A percentile compares a stretch with the other conserved stretches of the same genome.
phyloP scores from a whole-genome alignment of 1,140 invertebrate genomes.

The Drosophila pachea region DNA sequence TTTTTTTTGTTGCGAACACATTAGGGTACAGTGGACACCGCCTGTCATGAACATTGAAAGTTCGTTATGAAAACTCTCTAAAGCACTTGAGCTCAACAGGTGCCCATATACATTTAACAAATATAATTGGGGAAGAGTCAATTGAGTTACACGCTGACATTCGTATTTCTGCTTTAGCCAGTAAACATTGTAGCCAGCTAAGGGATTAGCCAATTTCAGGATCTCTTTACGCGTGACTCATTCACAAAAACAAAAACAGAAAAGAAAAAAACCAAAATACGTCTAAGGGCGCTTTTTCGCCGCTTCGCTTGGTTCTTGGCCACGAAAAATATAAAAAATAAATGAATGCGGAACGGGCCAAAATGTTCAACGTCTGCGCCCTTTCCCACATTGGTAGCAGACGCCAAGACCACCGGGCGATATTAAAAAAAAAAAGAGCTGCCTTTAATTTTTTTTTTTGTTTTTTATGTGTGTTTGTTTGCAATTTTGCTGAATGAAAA shows the following conservation, averaged over 20 bases:
- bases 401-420: conserved; percentile 55
- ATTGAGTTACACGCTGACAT: neutral
- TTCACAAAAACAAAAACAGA: conserved; percentile 44
- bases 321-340: conserved; percentile 31
- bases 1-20: neutral
- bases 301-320: conserved; percentile 11
- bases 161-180: neutral
- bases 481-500: conserved; percentile 73
- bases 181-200: conserved; percentile 30
- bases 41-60: too few relatives aligned
- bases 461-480: conserved; percentile 44
- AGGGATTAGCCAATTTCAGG: conserved; percentile 47
- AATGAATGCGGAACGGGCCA: conserved; percentile 17
- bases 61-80: neutral
- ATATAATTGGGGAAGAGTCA: neutral
- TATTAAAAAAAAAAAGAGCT: neutral
- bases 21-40: conserved; percentile 10
- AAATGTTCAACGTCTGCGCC: conserved; percentile 32
- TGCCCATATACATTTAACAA: too few relatives aligned
- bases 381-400: conserved; percentile 34
- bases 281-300: conserved; percentile 32
- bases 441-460: conserved; percentile 8
- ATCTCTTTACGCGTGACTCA: conserved; percentile 51
- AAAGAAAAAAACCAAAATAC: conserved; percentile 26
- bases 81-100: neutral